Evolutionary conservation across 2,797 vertebrate genomes (phyloP), one percentile per base, ranked within the genome.

Genomic region (Varecia variegata): DNA sequence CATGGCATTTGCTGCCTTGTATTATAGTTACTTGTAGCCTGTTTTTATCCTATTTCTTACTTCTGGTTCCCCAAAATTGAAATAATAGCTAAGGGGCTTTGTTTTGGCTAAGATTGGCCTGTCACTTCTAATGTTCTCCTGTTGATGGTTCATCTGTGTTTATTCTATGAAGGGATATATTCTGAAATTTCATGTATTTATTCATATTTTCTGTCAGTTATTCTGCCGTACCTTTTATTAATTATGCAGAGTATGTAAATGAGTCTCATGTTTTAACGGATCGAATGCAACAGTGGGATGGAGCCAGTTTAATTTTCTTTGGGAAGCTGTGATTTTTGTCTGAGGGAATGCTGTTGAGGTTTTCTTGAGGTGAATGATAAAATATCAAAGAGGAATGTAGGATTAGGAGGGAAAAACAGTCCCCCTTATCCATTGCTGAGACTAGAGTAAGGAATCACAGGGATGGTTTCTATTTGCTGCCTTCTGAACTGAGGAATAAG

Each of bases 401-500:
- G 50, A 85, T 13, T 15, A 90, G 73, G 32, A 52, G 50, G 68
- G 23, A 80, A 95, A 95, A 89, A 77, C 10, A 40, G 7, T 58
- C 40, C 13, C 15, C 38, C 21, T 43, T 87, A 32, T 67, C 67
- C 30, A 47, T 50, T 58, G 77, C 88, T 80, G 74, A 82, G 74
- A 87, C 50, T 56, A 71, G 45, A 89, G 56, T 54, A n/a, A 97
- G 50, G 91, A 95, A 90, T 87, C 83, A 54, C 30, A 90, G 50
- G 43, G 67, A 90, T 87, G 5, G 17, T 95, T 92, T 96, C 58
- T 77, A 38, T 90, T 90, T 92, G 20, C 95, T 95, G 82, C 79
- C 52, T 97, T 98, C 84, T 90, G 58, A 97, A 80, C 93, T 93
- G 67, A 97, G 84, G 96, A 97, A 83, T 38, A 47, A 80, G 81